These are phyloP conservation scores for Calliopsis andreniformis DNA, from an alignment of 1,140 invertebrate species.

Conservation along the genomic window DNA sequence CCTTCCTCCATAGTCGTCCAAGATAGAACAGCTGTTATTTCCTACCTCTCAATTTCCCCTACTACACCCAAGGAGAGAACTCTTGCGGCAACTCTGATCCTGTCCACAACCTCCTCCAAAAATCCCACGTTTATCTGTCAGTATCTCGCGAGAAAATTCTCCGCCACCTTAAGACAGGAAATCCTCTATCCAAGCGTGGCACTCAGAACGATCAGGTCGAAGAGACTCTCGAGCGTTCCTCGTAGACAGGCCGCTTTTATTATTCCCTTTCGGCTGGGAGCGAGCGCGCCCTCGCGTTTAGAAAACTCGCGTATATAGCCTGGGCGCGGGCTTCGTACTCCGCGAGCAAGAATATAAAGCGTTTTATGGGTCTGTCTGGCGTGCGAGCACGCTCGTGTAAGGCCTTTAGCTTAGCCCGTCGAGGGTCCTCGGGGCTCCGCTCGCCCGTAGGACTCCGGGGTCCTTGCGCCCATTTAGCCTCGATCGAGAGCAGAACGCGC, in stretches of 20 bases:
- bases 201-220: neutral
- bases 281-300: conserved; percentile 17
- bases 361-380: conserved; percentile 61
- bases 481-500: conserved; percentile 45
- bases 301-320: conserved; percentile 47
- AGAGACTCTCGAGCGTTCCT: neutral
- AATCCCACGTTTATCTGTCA: too few species aligned
- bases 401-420: conserved; percentile 55
- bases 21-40: too few species aligned
- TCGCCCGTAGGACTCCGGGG: conserved; percentile 28
- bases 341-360: conserved; percentile 59
- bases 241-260: conserved; percentile 47
- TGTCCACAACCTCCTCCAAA: too few species aligned
- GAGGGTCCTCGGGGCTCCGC: conserved; percentile 3
- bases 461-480: conserved; percentile 51
- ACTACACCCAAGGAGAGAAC: too few species aligned
- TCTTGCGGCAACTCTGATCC: too few species aligned
- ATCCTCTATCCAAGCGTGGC: too few species aligned
- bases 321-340: conserved; percentile 23
- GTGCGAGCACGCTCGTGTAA: conserved; percentile 14
- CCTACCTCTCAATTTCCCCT: too few species aligned
- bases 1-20: too few species aligned
- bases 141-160: too few species aligned
- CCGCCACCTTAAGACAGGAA: too few species aligned
- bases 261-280: conserved; percentile 35